Conservation (phyloP, 2,797 vertebrate genomes). For the Acipenser ruthenus region DNA sequence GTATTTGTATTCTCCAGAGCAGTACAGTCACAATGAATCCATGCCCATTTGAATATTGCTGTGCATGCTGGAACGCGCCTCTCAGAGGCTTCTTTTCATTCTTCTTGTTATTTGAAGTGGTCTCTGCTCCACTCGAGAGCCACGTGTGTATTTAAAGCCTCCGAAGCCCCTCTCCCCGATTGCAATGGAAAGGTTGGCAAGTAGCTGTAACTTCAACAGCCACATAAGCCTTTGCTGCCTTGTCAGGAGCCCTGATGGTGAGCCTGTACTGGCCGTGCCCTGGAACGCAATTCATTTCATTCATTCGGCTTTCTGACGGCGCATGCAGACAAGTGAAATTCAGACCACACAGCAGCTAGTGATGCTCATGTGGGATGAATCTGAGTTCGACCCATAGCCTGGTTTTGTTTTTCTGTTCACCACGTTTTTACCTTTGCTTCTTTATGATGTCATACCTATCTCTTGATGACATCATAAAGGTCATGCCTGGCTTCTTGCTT, state of each 20-base stretch:
- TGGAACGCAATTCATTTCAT: slow-evolving; percentile 59
- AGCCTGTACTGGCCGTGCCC: slow-evolving; percentile 26
- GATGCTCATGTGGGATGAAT: slow-evolving; percentile 78
- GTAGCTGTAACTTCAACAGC: too few relatives aligned
- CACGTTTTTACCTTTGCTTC: slow-evolving; percentile 28
- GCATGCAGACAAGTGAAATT: slow-evolving; percentile 73
- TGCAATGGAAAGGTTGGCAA: too few relatives aligned
- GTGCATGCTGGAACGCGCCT: too few relatives aligned
- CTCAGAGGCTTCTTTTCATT: too few relatives aligned
- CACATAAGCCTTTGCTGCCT: too few relatives aligned
- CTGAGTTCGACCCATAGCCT: slow-evolving; percentile 53
- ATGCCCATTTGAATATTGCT: too few relatives aligned
- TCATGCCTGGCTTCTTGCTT: slow-evolving; percentile 60
- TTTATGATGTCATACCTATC: slow-evolving; percentile 53
- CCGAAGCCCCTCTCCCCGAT: too few relatives aligned
- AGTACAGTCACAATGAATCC: too few relatives aligned
- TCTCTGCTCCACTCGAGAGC: too few relatives aligned
- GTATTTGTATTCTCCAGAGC: too few relatives aligned
- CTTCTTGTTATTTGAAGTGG: too few relatives aligned
- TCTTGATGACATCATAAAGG: slow-evolving; percentile 68
- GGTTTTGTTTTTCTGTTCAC: slow-evolving; percentile 22
- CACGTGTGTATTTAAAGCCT: too few relatives aligned
- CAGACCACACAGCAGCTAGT: slow-evolving; percentile 70
- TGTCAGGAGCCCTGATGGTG: not conserved
- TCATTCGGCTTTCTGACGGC: slow-evolving; percentile 66